A percentile compares a stretch with the other conserved stretches of the same genome.
These are phyloP conservation scores for Steatornis caripensis DNA, from an alignment of 2,113 vertebrate genomes.

Conservation along the genomic window DNA sequence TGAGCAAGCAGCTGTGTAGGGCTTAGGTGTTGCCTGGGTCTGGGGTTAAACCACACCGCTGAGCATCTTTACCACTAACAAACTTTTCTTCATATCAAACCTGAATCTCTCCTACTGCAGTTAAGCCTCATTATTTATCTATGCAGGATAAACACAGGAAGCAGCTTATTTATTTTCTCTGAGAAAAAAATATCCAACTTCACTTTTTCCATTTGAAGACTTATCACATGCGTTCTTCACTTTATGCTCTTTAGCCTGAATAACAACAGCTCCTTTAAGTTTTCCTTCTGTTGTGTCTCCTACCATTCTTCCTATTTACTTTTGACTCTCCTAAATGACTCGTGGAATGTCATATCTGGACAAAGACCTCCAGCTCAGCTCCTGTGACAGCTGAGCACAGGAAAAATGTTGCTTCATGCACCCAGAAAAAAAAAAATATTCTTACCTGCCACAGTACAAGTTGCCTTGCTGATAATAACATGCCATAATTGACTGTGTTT, in stretches of 20 bases:
- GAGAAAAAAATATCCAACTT: neutral
- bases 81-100: neutral
- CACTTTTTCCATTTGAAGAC: neutral
- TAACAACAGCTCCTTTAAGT: neutral
- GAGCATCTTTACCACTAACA: neutral
- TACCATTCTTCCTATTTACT: neutral
- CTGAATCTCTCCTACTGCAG: neutral
- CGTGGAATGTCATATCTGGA: neutral
- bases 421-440: neutral
- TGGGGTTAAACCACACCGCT: too few species aligned
- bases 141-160: neutral
- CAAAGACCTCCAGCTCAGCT: neutral
- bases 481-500: neutral
- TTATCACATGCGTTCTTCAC: neutral
- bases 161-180: neutral
- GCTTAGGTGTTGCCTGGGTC: too few species aligned
- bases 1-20: too few species aligned
- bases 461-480: neutral
- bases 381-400: neutral
- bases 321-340: neutral
- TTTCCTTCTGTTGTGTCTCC: neutral
- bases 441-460: neutral
- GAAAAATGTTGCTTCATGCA: neutral
- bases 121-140: neutral
- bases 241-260: neutral